Evolutionary conservation across 2,888 invertebrate species (phyloP).

Genomic region (Lycophotia porphyrea): DNA sequence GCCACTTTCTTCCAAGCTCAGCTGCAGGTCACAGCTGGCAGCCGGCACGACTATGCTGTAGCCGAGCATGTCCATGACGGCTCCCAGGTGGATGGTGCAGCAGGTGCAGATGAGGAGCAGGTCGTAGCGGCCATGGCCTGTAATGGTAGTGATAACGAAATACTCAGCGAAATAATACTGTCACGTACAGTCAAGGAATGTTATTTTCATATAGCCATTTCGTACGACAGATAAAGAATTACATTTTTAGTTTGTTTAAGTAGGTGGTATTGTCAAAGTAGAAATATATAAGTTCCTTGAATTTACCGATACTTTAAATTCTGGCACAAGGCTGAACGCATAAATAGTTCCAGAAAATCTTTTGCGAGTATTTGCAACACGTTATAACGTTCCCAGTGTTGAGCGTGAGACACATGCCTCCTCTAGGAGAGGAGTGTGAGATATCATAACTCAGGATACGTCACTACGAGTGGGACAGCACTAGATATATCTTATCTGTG

Average conservation of each 20-base stretch:
- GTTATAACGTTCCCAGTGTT: neutral
- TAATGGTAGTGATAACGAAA: neutral
- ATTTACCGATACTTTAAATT: neutral
- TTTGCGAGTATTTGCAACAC: neutral
- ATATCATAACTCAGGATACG: too few species aligned
- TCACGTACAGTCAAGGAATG: neutral
- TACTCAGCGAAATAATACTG: neutral
- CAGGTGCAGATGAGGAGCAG: slow-evolving; percentile 59
- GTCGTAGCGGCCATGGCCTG: slow-evolving; percentile 69
- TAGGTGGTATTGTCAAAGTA: neutral
- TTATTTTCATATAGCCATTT: neutral
- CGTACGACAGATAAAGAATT: neutral
- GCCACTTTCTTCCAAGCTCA: slow-evolving; percentile 63
- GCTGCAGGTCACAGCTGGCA: slow-evolving; percentile 66
- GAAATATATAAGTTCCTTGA: neutral
- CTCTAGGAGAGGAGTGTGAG: too few species aligned
- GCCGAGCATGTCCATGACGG: slow-evolving; percentile 67
- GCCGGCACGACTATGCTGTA: slow-evolving; percentile 67
- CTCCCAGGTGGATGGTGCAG: slow-evolving; percentile 60
- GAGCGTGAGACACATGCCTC: neutral
- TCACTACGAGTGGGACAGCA: too few species aligned
- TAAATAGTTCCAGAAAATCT: neutral
- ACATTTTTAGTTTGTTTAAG: neutral
- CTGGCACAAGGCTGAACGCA: neutral
- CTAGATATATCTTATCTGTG: too few species aligned